phyloP scores from a whole-genome alignment of 1,140 invertebrate species.

The Drosophila nebulosa region DNA sequence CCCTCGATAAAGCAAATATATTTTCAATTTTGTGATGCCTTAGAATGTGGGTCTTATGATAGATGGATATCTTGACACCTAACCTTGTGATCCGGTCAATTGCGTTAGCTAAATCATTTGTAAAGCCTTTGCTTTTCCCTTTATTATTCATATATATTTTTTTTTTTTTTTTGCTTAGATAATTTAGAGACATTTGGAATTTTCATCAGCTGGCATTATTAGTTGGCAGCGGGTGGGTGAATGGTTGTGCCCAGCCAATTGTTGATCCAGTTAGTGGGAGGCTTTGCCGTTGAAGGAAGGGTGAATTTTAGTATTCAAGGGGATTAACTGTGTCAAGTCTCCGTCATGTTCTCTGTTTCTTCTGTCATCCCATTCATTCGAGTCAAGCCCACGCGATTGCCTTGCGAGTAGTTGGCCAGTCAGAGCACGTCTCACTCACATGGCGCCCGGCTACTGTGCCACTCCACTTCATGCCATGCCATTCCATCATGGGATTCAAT shows the following conservation, averaged over 20 bases:
- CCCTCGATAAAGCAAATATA: no score
- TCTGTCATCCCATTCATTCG: neutral
- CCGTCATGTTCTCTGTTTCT: neutral
- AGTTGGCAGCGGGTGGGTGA: no score
- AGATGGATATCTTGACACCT: no score
- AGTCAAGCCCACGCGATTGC: constrained; percentile 10
- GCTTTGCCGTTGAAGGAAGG: neutral
- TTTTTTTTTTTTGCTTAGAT: neutral
- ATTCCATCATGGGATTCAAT: constrained; percentile 6
- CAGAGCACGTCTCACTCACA: constrained; percentile 1
- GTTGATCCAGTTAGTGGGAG: neutral
- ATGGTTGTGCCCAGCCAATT: neutral
- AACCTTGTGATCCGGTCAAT: no score
- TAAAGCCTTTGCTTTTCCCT: no score
- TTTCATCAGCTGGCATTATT: neutral
- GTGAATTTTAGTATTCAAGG: neutral
- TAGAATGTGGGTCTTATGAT: no score
- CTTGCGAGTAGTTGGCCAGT: constrained; percentile 3
- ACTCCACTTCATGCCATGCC: neutral
- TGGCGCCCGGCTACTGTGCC: neutral
- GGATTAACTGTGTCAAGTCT: constrained; percentile 1
- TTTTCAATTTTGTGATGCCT: no score
- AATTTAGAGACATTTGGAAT: neutral
- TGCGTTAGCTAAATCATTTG: no score
- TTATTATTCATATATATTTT: neutral